Conservation (phyloP, 1,140 invertebrate species). For the Trichonephila clavipes region DNA sequence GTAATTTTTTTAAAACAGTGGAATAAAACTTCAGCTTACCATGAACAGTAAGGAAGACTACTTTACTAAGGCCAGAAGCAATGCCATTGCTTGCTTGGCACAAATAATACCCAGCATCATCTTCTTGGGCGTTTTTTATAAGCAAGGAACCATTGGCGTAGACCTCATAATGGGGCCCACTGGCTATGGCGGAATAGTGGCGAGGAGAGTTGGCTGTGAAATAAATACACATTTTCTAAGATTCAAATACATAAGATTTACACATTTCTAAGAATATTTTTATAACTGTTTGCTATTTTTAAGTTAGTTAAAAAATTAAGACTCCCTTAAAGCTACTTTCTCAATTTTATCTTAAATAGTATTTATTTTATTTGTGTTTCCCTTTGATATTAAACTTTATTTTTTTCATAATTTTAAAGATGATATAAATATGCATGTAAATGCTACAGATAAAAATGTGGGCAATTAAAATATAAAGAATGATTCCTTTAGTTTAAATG, state of each 20-base stretch:
- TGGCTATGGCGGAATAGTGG: constrained; percentile 77
- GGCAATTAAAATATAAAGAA: no score
- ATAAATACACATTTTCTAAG: neutral
- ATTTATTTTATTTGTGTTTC: no score
- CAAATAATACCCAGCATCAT: constrained; percentile 82
- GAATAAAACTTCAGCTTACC: constrained; percentile 81
- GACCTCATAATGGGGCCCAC: constrained; percentile 78
- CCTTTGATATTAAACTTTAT: no score
- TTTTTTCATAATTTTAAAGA: no score
- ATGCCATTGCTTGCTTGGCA: constrained; percentile 85
- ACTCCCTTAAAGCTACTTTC: no score
- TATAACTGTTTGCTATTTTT: no score
- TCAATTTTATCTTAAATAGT: no score
- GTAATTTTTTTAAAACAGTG: neutral
- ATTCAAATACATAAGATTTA: neutral
- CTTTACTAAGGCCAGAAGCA: constrained; percentile 85
- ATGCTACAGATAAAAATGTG: no score
- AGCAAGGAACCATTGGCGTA: constrained; percentile 78
- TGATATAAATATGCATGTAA: no score
- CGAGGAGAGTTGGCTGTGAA: constrained; percentile 70
- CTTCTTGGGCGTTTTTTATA: constrained; percentile 78
- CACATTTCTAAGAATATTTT: no score
- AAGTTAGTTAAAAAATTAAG: no score
- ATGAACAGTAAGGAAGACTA: constrained; percentile 85
- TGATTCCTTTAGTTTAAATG: no score